Percentiles rank a stretch among this genome's conserved stretches.
Evolutionary conservation across 2,113 vertebrate species (phyloP).

Genomic region (Amblyornis subalaris): DNA sequence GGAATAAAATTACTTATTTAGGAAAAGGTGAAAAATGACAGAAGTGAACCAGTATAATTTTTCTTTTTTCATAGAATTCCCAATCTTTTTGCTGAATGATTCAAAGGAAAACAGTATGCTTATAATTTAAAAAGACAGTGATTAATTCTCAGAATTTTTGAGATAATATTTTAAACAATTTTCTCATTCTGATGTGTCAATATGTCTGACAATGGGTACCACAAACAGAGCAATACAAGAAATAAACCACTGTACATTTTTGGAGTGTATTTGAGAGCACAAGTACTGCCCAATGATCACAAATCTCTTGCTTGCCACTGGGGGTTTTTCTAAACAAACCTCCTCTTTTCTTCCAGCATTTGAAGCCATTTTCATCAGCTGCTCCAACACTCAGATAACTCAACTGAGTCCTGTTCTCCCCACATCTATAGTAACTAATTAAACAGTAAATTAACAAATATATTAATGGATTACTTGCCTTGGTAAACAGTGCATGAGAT

Average conservation of each 20-base stretch:
- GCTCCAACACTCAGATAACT: background rate
- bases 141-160: background rate
- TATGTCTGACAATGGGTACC: background rate
- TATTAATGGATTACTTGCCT: background rate
- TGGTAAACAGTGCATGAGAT: background rate
- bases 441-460: background rate
- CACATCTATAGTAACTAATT: background rate
- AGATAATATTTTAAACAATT: background rate
- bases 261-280: background rate
- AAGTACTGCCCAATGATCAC: background rate
- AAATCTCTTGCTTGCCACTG: background rate
- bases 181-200: background rate
- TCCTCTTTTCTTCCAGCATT: background rate
- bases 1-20: background rate
- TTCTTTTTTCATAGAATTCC: background rate
- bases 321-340: background rate
- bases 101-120: background rate
- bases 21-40: background rate
- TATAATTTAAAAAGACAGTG: background rate
- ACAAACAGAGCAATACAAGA: background rate
- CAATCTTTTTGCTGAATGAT: background rate
- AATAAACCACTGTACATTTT: background rate
- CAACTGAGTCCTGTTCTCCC: background rate
- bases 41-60: background rate
- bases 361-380: background rate